Evolutionary conservation across 2,888 invertebrate genomes (phyloP).

Genomic region (Callimorpha dominula): DNA sequence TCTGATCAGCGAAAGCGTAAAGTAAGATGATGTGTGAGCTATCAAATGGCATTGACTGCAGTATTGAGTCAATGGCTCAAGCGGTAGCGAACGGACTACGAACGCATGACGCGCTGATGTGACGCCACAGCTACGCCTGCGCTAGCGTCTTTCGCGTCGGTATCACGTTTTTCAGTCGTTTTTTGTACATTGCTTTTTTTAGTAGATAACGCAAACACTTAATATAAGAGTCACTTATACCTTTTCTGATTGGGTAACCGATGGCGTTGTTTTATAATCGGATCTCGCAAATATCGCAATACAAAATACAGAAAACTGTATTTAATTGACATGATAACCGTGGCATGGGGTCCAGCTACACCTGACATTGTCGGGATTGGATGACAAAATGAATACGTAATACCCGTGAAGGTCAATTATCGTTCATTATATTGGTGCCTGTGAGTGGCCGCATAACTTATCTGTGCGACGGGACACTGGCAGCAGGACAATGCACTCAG

Average conservation of each 20-base stretch:
- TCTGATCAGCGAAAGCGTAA: conserved; percentile 35
- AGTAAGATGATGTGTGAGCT: conserved; percentile 29
- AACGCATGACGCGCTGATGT: conserved; percentile 49
- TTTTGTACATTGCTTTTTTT: conserved; percentile 11
- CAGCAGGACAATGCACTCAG: conserved; percentile 71
- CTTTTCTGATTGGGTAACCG: not conserved
- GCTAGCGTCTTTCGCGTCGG: conserved; percentile 21
- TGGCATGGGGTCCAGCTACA: conserved; percentile 18
- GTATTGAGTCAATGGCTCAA: conserved; percentile 52
- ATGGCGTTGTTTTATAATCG: not conserved
- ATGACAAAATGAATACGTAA: conserved; percentile 26
- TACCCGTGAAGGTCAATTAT: conserved; percentile 35
- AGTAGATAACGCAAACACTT: not conserved
- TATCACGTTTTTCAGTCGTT: conserved; percentile 30
- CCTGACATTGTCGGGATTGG: conserved; percentile 18
- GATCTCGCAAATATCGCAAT: not conserved
- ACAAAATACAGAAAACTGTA: too few relatives aligned
- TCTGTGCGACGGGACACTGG: conserved; percentile 56
- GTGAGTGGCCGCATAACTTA: conserved; percentile 56
- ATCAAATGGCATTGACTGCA: conserved; percentile 50
- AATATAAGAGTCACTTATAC: conserved; percentile 1
- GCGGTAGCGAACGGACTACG: conserved; percentile 42
- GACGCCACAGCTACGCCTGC: conserved; percentile 46
- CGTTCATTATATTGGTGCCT: conserved; percentile 35
- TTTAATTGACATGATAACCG: conserved; percentile 24